Evolutionary conservation across 2,113 vertebrate genomes (phyloP), one percentile per base, ranked within the genome.

Genomic region (Anolis carolinensis): DNA sequence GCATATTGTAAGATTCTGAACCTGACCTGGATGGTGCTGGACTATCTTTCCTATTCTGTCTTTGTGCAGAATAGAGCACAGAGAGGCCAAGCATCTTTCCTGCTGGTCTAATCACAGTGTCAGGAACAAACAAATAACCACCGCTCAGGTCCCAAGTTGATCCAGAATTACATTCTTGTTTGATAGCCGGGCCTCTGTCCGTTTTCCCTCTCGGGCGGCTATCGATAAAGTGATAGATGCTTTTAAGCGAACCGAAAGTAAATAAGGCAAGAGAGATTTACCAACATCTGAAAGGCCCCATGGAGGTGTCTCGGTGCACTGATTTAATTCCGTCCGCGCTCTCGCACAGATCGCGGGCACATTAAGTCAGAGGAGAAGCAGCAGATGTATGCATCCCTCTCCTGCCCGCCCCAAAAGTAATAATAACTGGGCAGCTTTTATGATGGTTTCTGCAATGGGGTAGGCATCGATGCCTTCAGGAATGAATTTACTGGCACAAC

Each of bases 191-290:
- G 59, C 62, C n/a, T 84, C 32, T 21, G 16, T 73, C 44, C 0
- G 2, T 67, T 34, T 21, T 14, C 8, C 62, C 59, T 36, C 39
- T 39, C 27, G 68, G 34, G 32, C 8, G 39, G 76, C 25, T 84
- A 75, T 62, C 6, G 77, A 81, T 73, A 73, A 71, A 65, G 50
- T 78, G 71, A 83, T 84, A 84, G 83, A 77, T 68, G 72, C 23
- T 21, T 72, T 80, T 77, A 76, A 72, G 72, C 0, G 32, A 44
- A 62, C 32, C 34, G 50, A 82, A 63, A 72, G 72, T 48, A 78
- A 77, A 81, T 36, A 77, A 85, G 78, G 71, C 50, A 30, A 14
- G 79, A 82, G 23, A 89, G 52, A 82, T 82, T 71, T 89, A 71
- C 63, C 65, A 82, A 77, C 63, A 7, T 23, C 65, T 88, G 52